These are phyloP conservation scores for Polypterus bichir DNA, from an alignment of 2,113 vertebrate genomes.

Conservation along the genomic window DNA sequence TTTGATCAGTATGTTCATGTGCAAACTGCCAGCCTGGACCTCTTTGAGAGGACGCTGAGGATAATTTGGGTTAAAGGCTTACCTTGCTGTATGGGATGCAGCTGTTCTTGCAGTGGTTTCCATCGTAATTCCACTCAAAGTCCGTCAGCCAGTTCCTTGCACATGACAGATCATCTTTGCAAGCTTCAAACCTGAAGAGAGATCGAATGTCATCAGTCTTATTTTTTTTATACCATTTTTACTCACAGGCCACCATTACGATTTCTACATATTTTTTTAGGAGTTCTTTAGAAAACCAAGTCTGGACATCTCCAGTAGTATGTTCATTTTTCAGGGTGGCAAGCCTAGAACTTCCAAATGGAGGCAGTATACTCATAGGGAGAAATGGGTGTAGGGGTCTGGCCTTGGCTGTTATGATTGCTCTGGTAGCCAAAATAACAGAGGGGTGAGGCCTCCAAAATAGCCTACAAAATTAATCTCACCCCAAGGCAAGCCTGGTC, in stretches of 20 bases:
- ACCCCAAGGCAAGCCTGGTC: too few species aligned
- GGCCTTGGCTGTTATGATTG: too few species aligned
- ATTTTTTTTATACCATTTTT: not conserved
- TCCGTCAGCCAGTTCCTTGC: constrained; percentile 39
- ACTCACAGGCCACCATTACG: not conserved
- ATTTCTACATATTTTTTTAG: not conserved
- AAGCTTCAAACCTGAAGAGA: constrained; percentile 45
- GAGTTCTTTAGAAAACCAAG: too few species aligned
- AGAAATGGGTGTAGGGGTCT: too few species aligned
- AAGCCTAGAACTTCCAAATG: too few species aligned
- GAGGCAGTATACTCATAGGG: too few species aligned
- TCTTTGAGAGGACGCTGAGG: too few species aligned
- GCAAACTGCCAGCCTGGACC: not conserved
- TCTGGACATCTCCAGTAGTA: too few species aligned
- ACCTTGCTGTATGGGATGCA: constrained; percentile 42
- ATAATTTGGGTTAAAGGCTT: constrained; percentile 13
- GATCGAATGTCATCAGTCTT: constrained; percentile 5
- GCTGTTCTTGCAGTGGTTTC: constrained; percentile 39
- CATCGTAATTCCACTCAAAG: constrained; percentile 35
- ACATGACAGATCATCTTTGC: constrained; percentile 40
- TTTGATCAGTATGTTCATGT: not conserved
- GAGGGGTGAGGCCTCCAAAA: too few species aligned
- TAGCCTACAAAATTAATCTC: too few species aligned
- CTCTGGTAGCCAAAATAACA: too few species aligned
- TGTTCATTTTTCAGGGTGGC: too few species aligned